Percentiles rank a stretch among this genome's conserved stretches.
Evolutionary conservation across 2,113 vertebrate genomes (phyloP).

Genomic region (Thalassarche chlororhynchos): DNA sequence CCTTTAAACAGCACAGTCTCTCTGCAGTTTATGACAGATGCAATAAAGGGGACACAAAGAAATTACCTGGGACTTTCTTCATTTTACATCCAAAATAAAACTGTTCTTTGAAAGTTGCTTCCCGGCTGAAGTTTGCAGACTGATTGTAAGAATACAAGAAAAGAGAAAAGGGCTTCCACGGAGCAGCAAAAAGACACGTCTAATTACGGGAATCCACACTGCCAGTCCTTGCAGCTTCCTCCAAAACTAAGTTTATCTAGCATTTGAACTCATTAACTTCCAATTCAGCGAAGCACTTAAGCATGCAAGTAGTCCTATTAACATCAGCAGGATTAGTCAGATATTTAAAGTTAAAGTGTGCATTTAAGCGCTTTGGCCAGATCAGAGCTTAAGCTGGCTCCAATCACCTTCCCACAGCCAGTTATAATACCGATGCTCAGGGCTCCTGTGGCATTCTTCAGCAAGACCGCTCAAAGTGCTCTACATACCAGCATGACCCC

Average conservation of each 20-base stretch:
- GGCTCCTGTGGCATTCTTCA: background rate
- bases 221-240: background rate
- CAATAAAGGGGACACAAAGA: background rate
- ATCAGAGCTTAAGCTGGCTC: background rate
- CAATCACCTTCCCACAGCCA: background rate
- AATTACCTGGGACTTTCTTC: background rate
- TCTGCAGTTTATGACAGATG: background rate
- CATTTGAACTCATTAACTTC: constrained; percentile 21
- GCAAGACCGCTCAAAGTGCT: background rate
- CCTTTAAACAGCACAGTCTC: too few relatives aligned
- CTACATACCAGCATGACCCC: background rate
- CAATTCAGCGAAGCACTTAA: background rate
- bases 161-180: background rate
- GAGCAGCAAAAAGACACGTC: background rate
- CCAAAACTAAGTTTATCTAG: background rate
- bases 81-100: background rate
- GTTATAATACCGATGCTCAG: background rate
- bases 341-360: constrained; percentile 9
- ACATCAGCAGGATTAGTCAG: background rate
- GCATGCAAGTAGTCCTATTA: background rate
- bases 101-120: background rate
- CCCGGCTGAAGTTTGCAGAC: background rate
- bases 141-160: background rate
- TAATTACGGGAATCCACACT: background rate
- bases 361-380: background rate